Conservation (phyloP, 1,140 invertebrate genomes). For the Heliconius hewitsoni region DNA sequence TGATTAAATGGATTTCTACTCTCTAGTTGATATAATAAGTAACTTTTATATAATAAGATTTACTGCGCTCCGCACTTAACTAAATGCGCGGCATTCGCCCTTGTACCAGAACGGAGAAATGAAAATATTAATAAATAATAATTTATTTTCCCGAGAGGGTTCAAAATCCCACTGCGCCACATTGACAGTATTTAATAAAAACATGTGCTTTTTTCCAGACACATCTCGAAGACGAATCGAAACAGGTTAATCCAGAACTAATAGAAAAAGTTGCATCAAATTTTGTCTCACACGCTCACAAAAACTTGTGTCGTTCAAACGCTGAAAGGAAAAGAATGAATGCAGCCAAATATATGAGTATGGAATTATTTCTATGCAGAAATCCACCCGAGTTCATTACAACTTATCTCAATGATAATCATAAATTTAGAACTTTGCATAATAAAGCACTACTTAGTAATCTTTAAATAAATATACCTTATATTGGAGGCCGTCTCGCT, state of each 20-base stretch:
- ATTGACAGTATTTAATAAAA: no score
- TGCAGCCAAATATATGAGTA: slow-evolving; percentile 79
- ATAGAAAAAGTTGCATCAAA: slow-evolving; percentile 72
- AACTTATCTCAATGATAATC: slow-evolving; percentile 82
- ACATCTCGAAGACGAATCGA: slow-evolving; percentile 75
- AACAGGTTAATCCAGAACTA: slow-evolving; percentile 72
- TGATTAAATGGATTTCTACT: no score
- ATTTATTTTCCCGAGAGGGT: no score
- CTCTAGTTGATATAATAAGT: no score
- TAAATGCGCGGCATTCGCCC: no score
- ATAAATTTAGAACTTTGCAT: slow-evolving; percentile 81
- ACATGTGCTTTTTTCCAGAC: slow-evolving; percentile 47
- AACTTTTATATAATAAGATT: no score
- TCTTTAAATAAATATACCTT: slow-evolving; percentile 47
- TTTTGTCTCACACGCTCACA: slow-evolving; percentile 67
- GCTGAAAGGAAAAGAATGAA: slow-evolving; percentile 73
- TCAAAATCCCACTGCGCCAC: no score
- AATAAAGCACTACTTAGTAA: slow-evolving; percentile 74
- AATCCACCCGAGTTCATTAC: slow-evolving; percentile 83
- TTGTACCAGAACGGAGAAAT: no score
- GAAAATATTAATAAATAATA: no score
- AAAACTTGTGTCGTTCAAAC: slow-evolving; percentile 66
- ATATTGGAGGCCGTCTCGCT: no score
- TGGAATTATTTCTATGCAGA: slow-evolving; percentile 80
- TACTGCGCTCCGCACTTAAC: no score